phyloP scores from a whole-genome alignment of 1,140 invertebrate species.

The Melipona quadrifasciata region DNA sequence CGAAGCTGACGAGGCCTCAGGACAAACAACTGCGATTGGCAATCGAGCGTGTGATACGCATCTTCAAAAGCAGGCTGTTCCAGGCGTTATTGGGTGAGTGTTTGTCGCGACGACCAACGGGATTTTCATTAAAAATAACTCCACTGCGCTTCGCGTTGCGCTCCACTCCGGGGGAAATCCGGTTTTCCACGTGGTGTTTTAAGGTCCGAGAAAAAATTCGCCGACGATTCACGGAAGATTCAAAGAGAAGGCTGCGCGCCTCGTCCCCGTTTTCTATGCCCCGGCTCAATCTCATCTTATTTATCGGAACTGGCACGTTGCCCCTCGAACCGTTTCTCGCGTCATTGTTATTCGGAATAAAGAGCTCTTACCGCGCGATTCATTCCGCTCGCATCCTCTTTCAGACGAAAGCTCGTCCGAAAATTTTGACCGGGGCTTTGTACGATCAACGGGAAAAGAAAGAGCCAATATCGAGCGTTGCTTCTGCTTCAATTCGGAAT shows the following conservation, averaged over 20 bases:
- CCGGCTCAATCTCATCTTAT: conserved; percentile 54
- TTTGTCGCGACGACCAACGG: not conserved
- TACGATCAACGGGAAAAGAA: not conserved
- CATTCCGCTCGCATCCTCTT: conserved; percentile 48
- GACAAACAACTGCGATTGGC: conserved; percentile 96
- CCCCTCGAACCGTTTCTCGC: conserved; percentile 39
- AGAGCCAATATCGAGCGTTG: not conserved
- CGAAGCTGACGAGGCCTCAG: conserved; percentile 93
- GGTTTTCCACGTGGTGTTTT: not conserved
- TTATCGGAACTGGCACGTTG: conserved; percentile 57
- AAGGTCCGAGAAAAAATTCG: conserved; percentile 39
- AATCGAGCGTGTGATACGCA: conserved; percentile 97
- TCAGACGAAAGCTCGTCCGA: conserved; percentile 9
- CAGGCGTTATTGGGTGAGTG: conserved; percentile 97
- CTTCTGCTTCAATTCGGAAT: not conserved
- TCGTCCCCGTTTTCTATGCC: conserved; percentile 25
- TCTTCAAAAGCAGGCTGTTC: conserved; percentile 98
- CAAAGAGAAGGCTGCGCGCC: not conserved
- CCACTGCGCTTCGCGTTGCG: too few relatives aligned
- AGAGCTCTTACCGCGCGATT: conserved; percentile 49
- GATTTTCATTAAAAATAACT: not conserved
- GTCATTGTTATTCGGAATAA: conserved; percentile 61
- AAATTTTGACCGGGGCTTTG: conserved; percentile 33
- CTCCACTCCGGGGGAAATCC: not conserved
- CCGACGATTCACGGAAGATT: not conserved